Evolutionary conservation across 1,140 invertebrate species (phyloP), one percentile per base, ranked within the genome.

Genomic region (Latrodectus geometricus): DNA sequence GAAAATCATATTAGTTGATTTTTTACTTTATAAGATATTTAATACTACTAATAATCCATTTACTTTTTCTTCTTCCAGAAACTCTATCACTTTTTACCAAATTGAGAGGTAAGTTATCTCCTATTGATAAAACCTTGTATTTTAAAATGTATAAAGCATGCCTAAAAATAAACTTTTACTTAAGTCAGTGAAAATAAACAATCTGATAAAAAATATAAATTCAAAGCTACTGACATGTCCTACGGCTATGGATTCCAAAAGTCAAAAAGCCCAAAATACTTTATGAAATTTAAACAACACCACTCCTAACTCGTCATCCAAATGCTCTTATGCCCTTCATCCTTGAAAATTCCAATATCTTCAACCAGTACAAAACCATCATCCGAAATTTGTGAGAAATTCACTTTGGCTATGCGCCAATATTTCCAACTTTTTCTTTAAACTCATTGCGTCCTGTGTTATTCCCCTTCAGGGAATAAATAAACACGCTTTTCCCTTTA

Each of bases 401-500:
- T 54, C 35, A 48, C 14, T 49, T 23, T 70, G 66, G 65, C 68
- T 17, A 9, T 52, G 21, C 23, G 50, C 69, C 69, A 50, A 73
- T 4, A 20, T 61, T 49, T 74, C 69, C 17, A 73, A 17, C 68
- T 61, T 61, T 61, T 61, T 65, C 50, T 74, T 54, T 82, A 69
- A 52, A 75, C 76, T 78, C 35, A 11, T 69, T 69, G 17, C 54
- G 9, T 73, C 72, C 68, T 54, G 48, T 9, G 68, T 74, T 82
- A 82, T 82, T 73, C 15, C 80, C 54, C 80, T 73, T 23, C 52
- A 74, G 80, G 80, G 80, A 61, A 74, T 74, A 74, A 82, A 82
- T 68, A 82, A 82, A 82, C 69, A 82, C 70, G 80, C 70, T 82
- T 82, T 82, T 21, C 69, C 80, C 80, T 82, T 82, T 82, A 82